phyloP scores from a whole-genome alignment of 2,888 invertebrate genomes.

The Nomada lathburiana region DNA sequence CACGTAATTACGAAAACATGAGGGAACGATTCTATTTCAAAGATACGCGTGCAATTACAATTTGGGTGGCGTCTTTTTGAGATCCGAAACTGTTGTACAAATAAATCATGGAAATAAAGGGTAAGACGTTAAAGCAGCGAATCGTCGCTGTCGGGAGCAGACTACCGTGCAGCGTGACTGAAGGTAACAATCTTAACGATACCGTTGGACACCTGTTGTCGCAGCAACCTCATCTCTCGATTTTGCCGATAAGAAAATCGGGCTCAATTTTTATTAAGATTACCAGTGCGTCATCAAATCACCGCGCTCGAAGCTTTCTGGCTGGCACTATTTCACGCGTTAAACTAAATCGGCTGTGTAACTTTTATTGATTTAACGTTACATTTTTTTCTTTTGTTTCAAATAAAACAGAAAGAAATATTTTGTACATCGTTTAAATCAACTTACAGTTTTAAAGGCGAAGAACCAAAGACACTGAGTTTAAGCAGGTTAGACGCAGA shows the following conservation, averaged over 20 bases:
- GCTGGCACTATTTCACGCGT: not conserved
- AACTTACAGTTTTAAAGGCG: not conserved
- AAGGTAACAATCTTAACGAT: slow-evolving; percentile 54
- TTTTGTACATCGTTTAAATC: not conserved
- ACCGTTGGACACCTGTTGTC: slow-evolving; percentile 52
- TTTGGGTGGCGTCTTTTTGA: not conserved
- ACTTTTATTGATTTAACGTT: not conserved
- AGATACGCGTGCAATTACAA: not conserved
- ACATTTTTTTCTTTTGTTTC: not conserved
- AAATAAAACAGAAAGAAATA: not conserved
- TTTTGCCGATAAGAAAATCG: slow-evolving; percentile 61
- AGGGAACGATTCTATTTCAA: not conserved
- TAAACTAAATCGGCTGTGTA: not conserved
- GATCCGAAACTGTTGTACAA: not conserved
- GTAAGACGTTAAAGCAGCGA: slow-evolving; percentile 17
- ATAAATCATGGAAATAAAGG: slow-evolving; percentile 17
- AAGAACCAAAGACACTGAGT: not conserved
- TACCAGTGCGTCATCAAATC: slow-evolving; percentile 8
- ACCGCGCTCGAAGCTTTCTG: not conserved
- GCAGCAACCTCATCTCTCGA: slow-evolving; percentile 48
- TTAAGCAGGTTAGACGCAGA: not conserved
- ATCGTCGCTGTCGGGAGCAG: slow-evolving; percentile 31
- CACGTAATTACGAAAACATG: not conserved
- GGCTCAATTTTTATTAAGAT: slow-evolving; percentile 12
- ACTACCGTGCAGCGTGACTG: slow-evolving; percentile 45